These are phyloP conservation scores for Diabrotica balteata DNA, from an alignment of 2,888 invertebrate species.

Conservation along the genomic window DNA sequence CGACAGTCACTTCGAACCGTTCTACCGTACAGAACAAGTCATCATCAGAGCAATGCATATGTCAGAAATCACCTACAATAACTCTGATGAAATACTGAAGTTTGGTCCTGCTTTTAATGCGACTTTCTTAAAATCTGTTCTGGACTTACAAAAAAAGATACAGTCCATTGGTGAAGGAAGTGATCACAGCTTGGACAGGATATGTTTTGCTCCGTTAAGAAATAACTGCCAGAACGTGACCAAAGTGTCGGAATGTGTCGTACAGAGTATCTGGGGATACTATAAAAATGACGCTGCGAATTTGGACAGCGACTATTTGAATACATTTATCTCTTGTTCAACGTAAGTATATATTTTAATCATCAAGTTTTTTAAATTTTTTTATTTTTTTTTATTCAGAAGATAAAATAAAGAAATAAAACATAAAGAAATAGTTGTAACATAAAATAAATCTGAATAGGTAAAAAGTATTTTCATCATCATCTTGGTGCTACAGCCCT, in stretches of 20 bases:
- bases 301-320: constrained; percentile 75
- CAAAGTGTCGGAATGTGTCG: constrained; percentile 75
- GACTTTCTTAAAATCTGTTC: constrained; percentile 77
- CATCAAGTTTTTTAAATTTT: no score
- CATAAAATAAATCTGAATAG: no score
- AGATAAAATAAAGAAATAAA: no score
- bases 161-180: constrained; percentile 64
- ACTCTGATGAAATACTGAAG: constrained; percentile 68
- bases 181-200: constrained; percentile 72
- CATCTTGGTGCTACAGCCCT: no score
- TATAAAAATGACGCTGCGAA: constrained; percentile 75
- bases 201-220: constrained; percentile 91
- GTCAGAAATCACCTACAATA: constrained; percentile 70
- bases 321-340: constrained; percentile 76
- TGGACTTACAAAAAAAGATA: constrained; percentile 75
- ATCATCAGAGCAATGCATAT: constrained; percentile 81
- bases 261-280: constrained; percentile 93
- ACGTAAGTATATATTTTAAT: constrained; percentile 62
- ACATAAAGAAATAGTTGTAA: no score
- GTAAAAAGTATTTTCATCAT: no score
- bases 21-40: constrained; percentile 86
- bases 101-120: constrained; percentile 90
- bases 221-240: constrained; percentile 64
- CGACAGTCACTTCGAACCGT: constrained; percentile 92
- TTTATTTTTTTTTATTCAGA: no score